Evolutionary conservation across 2,797 vertebrate genomes (phyloP).

Genomic region (Siniperca undulata): DNA sequence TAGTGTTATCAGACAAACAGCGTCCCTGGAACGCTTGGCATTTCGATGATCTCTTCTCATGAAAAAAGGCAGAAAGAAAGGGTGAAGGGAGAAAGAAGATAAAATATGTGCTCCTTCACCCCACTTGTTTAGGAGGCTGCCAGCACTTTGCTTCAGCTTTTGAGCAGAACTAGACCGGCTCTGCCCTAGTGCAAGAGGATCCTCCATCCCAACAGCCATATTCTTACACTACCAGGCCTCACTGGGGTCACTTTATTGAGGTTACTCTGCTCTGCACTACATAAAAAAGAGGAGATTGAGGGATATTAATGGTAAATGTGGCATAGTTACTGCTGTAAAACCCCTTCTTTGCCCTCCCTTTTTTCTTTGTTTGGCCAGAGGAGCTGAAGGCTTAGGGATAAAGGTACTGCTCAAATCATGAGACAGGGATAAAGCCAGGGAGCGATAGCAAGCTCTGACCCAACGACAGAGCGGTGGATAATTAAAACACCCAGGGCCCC

Average conservation of each 20-base stretch:
- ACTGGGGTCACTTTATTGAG: constrained; percentile 84
- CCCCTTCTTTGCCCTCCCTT: constrained; percentile 82
- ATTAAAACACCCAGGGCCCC: constrained; percentile 89
- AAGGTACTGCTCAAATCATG: constrained; percentile 88
- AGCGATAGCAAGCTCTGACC: constrained; percentile 85
- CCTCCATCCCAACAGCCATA: constrained; percentile 74
- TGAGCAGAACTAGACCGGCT: constrained; percentile 63
- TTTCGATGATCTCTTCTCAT: constrained; percentile 79
- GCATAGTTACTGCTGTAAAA: constrained; percentile 86
- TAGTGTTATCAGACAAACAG: constrained; percentile 79
- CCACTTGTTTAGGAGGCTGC: constrained; percentile 76
- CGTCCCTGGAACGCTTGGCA: constrained; percentile 82
- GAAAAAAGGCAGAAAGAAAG: constrained; percentile 57
- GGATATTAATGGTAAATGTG: constrained; percentile 88
- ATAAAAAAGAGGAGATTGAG: constrained; percentile 83
- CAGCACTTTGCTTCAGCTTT: constrained; percentile 76
- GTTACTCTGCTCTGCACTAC: constrained; percentile 78
- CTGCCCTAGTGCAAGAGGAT: constrained; percentile 73
- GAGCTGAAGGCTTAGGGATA: constrained; percentile 88
- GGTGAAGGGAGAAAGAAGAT: constrained; percentile 61
- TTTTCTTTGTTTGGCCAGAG: constrained; percentile 89
- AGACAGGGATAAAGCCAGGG: constrained; percentile 86
- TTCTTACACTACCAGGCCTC: constrained; percentile 72
- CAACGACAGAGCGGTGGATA: constrained; percentile 84
- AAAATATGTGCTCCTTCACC: constrained; percentile 76